These are phyloP conservation scores for Idaea biselata DNA, from an alignment of 2,888 invertebrate genomes.

Conservation along the genomic window DNA sequence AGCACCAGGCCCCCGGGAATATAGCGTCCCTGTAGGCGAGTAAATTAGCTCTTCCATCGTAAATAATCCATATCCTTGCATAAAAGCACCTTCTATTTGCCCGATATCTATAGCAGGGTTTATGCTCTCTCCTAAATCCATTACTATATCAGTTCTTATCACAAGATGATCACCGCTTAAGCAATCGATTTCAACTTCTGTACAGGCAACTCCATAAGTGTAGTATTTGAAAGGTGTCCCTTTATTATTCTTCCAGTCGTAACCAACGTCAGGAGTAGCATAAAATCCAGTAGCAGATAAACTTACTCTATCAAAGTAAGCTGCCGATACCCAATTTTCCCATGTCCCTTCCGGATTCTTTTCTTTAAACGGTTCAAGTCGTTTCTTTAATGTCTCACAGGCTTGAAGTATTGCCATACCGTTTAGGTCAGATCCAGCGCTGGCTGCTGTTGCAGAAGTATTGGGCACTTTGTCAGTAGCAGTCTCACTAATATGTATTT, in stretches of 20 bases:
- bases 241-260: constrained; percentile 84
- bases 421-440: constrained; percentile 93
- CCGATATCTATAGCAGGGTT: constrained; percentile 99
- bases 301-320: constrained; percentile 88
- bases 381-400: constrained; percentile 86
- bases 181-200: constrained; percentile 96
- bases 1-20: constrained; percentile 93
- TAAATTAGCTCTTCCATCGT: constrained; percentile 94
- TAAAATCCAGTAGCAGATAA: constrained; percentile 92
- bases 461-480: constrained; percentile 95
- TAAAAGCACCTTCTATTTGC: constrained; percentile 96
- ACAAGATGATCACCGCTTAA: constrained; percentile 96
- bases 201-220: constrained; percentile 91
- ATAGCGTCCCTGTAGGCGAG: constrained; percentile 90
- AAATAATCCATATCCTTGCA: constrained; percentile 96
- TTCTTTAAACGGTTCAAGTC: constrained; percentile 87
- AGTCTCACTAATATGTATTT: constrained; percentile 91
- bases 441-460: constrained; percentile 93
- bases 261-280: constrained; percentile 87
- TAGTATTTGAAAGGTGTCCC: constrained; percentile 91
- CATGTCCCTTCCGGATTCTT: constrained; percentile 89
- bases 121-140: constrained; percentile 97
- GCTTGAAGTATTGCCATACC: constrained; percentile 95
- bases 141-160: constrained; percentile 94
- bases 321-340: constrained; percentile 90